phyloP scores from a whole-genome alignment of 1,140 invertebrate species.

The Drosophila biarmipes region DNA sequence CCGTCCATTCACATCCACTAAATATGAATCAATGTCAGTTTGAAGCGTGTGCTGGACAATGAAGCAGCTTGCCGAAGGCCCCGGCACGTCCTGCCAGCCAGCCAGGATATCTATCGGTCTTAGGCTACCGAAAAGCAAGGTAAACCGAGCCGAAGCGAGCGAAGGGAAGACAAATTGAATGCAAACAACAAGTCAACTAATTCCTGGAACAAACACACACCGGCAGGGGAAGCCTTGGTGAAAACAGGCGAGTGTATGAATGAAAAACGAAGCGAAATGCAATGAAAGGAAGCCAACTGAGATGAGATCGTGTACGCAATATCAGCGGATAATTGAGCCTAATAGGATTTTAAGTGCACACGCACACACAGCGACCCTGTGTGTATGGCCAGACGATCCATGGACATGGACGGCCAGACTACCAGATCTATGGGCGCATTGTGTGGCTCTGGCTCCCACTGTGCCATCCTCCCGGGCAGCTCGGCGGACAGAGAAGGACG shows the following conservation, averaged over 20 bases:
- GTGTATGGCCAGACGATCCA: conserved; percentile 29
- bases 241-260: conserved; percentile 36
- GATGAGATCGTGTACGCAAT: conserved; percentile 81
- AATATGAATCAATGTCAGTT: conserved; percentile 80
- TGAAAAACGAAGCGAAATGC: conserved; percentile 33
- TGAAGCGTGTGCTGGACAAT: conserved; percentile 72
- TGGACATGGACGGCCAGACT: conserved; percentile 4
- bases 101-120: conserved; percentile 48
- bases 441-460: conserved; percentile 69
- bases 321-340: conserved; percentile 84
- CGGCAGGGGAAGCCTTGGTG: conserved; percentile 39
- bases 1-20: conserved; percentile 38
- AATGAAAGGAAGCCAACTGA: conserved; percentile 58
- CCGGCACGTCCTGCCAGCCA: conserved; percentile 45
- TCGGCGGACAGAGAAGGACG: conserved; percentile 17
- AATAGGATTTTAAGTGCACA: conserved; percentile 84
- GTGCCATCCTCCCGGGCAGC: conserved; percentile 11
- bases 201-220: conserved; percentile 63
- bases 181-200: conserved; percentile 67
- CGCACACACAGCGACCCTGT: conserved; percentile 28
- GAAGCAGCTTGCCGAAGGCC: conserved; percentile 65
- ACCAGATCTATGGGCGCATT: conserved; percentile 39
- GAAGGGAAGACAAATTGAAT: conserved; percentile 76
- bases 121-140: conserved; percentile 48
- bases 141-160: not conserved